These are phyloP conservation scores for Spheniscus humboldti DNA, from an alignment of 2,797 vertebrate species.

Conservation along the genomic window DNA sequence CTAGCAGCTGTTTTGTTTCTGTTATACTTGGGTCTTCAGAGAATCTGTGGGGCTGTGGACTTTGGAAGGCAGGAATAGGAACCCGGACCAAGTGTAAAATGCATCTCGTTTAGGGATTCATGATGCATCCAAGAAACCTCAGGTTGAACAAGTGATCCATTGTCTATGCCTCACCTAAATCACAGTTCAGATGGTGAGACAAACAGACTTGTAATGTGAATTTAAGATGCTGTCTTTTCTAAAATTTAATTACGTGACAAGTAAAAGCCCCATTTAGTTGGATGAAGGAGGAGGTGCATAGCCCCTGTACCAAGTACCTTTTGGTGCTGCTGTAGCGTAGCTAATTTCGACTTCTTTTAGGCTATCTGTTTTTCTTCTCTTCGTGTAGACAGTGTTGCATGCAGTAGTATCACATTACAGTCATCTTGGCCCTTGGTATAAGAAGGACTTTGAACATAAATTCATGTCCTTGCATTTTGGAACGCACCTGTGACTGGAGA, in stretches of 20 bases:
- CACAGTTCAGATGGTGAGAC: no score
- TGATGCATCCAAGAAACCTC: neutral
- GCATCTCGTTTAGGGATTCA: fast-evolving
- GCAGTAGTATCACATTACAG: neutral
- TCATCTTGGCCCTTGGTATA: neutral
- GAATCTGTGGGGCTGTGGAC: neutral
- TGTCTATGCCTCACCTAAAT: neutral
- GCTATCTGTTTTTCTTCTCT: neutral
- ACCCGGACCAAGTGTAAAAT: fast-evolving
- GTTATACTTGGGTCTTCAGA: fast-evolving
- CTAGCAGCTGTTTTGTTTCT: neutral
- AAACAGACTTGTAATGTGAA: neutral
- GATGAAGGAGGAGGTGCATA: neutral
- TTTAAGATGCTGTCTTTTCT: neutral
- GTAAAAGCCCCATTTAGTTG: neutral
- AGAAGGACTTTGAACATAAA: neutral
- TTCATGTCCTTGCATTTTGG: neutral
- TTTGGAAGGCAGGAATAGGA: neutral
- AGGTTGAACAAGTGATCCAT: neutral
- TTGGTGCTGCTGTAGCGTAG: neutral
- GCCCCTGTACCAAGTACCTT: neutral
- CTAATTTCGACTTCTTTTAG: neutral
- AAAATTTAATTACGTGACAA: neutral
- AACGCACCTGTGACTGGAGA: neutral
- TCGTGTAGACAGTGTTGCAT: neutral